Evolutionary conservation across 2,888 invertebrate species (phyloP).

Genomic region (Plebejus argus): DNA sequence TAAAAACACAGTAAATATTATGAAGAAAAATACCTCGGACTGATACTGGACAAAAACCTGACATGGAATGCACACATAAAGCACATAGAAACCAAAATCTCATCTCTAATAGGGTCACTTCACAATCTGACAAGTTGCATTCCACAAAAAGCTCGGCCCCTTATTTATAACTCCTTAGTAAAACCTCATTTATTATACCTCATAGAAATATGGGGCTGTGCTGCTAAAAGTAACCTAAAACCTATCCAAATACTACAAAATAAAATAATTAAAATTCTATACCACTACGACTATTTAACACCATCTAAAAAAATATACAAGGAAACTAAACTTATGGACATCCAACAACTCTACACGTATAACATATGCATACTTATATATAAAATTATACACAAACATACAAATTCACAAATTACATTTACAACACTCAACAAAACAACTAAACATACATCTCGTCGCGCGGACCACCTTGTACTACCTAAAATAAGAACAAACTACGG

Average conservation of each 20-base stretch:
- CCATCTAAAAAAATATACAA: slow-evolving; percentile 24
- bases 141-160: slow-evolving; percentile 8
- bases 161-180: slow-evolving; percentile 36
- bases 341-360: slow-evolving; percentile 32
- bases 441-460: slow-evolving; percentile 9
- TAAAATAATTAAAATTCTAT: slow-evolving; percentile 33
- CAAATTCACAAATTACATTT: slow-evolving; percentile 8
- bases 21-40: background rate
- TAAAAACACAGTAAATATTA: too few relatives aligned
- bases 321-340: slow-evolving; percentile 31
- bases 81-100: slow-evolving; percentile 5
- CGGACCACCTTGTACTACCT: background rate
- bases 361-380: slow-evolving; percentile 30
- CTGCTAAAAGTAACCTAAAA: slow-evolving; percentile 31
- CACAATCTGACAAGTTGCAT: slow-evolving; percentile 9
- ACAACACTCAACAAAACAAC: background rate
- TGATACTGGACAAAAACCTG: background rate
- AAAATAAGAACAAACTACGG: background rate
- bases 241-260: slow-evolving; percentile 32
- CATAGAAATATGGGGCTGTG: slow-evolving; percentile 34
- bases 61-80: background rate
- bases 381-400: slow-evolving; percentile 18
- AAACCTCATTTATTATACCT: slow-evolving; percentile 35
- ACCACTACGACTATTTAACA: slow-evolving; percentile 25
- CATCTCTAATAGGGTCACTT: background rate